Conservation (phyloP, 2,797 vertebrate species). For the Bufotes viridis region DNA sequence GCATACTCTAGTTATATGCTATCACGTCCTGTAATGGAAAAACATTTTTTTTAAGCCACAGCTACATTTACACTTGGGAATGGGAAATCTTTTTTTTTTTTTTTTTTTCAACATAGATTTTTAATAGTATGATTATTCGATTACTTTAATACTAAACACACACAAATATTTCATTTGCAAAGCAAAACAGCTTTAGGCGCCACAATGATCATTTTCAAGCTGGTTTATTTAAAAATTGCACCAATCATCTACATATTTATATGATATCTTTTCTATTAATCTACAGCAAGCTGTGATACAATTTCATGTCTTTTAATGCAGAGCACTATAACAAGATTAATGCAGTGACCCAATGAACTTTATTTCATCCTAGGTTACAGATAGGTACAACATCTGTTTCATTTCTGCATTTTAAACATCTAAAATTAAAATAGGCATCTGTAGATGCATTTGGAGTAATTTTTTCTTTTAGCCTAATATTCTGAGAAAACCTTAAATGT, state of each 20-base stretch:
- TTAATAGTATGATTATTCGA: not conserved
- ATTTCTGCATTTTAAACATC: slow-evolving; percentile 40
- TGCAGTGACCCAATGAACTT: slow-evolving; percentile 56
- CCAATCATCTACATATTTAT: slow-evolving; percentile 39
- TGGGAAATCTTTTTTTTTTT: no score
- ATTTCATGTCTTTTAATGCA: slow-evolving; percentile 48
- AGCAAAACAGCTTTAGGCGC: slow-evolving; percentile 9
- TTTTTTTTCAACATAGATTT: not conserved
- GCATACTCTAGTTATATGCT: no score
- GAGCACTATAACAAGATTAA: slow-evolving; percentile 52
- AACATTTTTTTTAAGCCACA: no score
- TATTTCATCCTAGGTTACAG: slow-evolving; percentile 51
- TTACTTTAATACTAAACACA: not conserved
- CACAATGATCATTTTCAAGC: slow-evolving; percentile 20
- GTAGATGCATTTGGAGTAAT: not conserved
- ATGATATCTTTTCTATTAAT: slow-evolving; percentile 33
- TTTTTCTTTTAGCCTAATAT: slow-evolving; percentile 23
- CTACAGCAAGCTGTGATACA: slow-evolving; percentile 30
- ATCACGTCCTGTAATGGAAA: no score
- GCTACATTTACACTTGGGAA: no score
- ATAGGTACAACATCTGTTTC: slow-evolving; percentile 41
- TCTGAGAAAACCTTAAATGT: not conserved
- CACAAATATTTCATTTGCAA: not conserved
- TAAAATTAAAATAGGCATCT: slow-evolving; percentile 40
- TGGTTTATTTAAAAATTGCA: slow-evolving; percentile 39